Base-by-base conservation (phyloP, 2,113 vertebrate species). In the Pristiophorus japonicus region DNA sequence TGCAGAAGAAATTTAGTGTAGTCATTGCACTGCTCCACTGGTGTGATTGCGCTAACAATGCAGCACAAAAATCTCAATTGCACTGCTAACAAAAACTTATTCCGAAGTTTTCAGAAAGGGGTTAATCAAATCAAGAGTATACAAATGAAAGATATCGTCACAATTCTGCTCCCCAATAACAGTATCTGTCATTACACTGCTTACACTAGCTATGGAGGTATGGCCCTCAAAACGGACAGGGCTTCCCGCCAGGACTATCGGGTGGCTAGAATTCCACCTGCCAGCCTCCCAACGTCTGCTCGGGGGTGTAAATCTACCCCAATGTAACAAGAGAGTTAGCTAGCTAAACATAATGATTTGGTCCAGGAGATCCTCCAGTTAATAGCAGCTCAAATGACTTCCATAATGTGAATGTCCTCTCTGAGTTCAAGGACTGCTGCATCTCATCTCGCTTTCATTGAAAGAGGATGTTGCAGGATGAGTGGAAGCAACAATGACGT, bases 401-500 rank as follows among this genome's bases (percentile, higher is more conserved):
- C 90, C 62, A 93, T 66, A n/a, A 65, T 93, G 16, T 38, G n/a
- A 93, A 93, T 93, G 90, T 65, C 90, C 90, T 93, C 51, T 66
- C n/a, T 38, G 59, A 42, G 90, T 65, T 66, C 90, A 66, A 66
- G 90, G 59, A 65, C 38, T 66, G 90, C n/a, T 42, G 62, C 62
- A 65, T 65, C 90, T 66, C 62, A 87, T 65, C 96, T 96, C 55
- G 55, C 90, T 67, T 96, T 18, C 95, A 97, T 95, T 96, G 24
- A 73, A 73, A 95, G 30, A 96, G 66, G 96, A 96, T 87, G 90
- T 93, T 95, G 96, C 95, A 87, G 96, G 96, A 97, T 96, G 96
- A 97, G 96, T 51, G 96, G 96, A 96, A 96, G 95, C 88, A 97
- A 96, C 96, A 97, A 97, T 96, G 96, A 97, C 96, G 96, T 96